A percentile compares a stretch with the other conserved stretches of the same genome.
These are phyloP conservation scores for Butorides virescens DNA, from an alignment of 2,113 vertebrate species.

Conservation along the genomic window DNA sequence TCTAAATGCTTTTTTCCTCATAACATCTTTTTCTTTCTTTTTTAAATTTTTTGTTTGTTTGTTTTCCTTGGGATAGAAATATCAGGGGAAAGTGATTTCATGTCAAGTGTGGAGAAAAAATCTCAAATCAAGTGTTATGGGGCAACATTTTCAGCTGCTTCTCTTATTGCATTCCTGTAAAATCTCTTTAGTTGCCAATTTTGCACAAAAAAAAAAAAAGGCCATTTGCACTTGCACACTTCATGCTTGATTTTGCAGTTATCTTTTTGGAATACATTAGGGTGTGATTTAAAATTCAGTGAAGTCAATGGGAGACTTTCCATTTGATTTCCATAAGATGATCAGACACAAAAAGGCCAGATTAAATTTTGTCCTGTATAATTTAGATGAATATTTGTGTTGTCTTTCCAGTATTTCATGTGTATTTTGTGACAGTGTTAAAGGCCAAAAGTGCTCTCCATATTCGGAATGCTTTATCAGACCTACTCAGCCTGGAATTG, in stretches of 20 bases:
- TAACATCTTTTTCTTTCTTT: background rate
- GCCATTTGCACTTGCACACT: fast-evolving
- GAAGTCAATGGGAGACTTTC: background rate
- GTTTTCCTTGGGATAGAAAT: background rate
- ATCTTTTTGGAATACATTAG: background rate
- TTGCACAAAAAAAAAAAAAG: background rate
- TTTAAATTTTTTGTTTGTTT: background rate
- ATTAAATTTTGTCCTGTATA: background rate
- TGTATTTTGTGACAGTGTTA: background rate
- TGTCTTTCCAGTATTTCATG: background rate
- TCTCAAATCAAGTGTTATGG: background rate
- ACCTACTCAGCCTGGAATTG: background rate
- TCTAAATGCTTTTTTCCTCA: background rate
- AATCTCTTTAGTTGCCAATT: background rate
- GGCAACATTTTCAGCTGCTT: background rate
- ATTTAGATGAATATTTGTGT: background rate
- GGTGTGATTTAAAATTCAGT: background rate
- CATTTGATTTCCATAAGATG: background rate
- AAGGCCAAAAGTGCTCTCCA: background rate
- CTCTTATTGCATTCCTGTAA: background rate
- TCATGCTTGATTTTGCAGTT: background rate
- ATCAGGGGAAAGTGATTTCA: background rate
- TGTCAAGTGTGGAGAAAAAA: background rate
- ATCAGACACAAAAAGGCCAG: background rate
- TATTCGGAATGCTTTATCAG: background rate